Percentiles rank a stretch among this genome's conserved stretches.
Conservation (phyloP, 2,113 vertebrate genomes). For the Trogon melanurus region DNA sequence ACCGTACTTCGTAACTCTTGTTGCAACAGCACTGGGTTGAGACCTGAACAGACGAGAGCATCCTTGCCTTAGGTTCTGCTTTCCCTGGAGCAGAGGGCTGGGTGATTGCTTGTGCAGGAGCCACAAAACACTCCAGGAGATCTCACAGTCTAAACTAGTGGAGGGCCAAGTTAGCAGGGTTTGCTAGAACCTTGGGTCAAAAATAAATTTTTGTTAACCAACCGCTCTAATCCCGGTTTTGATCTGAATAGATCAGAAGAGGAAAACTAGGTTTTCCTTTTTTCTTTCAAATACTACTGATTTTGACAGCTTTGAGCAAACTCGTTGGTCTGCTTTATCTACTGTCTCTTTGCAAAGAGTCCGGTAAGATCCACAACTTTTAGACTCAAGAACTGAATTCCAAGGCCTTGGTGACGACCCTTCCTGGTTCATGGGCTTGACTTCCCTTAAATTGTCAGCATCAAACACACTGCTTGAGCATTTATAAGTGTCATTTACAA, state of each 20-base stretch:
- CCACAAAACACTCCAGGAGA: fast-evolving
- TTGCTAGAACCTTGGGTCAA: neutral
- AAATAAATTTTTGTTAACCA: neutral
- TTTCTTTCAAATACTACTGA: neutral
- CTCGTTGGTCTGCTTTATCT: neutral
- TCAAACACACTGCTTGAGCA: neutral
- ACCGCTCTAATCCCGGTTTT: neutral
- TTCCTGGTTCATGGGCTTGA: neutral
- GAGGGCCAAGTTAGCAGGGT: neutral
- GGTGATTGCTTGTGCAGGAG: neutral
- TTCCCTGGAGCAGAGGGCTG: neutral
- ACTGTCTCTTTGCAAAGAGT: neutral
- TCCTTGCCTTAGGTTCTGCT: neutral
- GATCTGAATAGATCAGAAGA: neutral
- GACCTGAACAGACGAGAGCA: neutral
- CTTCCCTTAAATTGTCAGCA: neutral
- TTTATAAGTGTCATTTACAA: neutral
- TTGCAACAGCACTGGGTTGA: neutral
- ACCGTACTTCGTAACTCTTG: fast-evolving
- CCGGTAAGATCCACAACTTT: neutral
- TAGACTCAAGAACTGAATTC: neutral
- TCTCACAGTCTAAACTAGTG: neutral
- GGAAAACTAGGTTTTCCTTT: neutral
- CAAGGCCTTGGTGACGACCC: neutral
- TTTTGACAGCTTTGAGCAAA: neutral